These are phyloP conservation scores for Phorcus lineatus DNA, from an alignment of 2,888 invertebrate species.

Conservation along the genomic window DNA sequence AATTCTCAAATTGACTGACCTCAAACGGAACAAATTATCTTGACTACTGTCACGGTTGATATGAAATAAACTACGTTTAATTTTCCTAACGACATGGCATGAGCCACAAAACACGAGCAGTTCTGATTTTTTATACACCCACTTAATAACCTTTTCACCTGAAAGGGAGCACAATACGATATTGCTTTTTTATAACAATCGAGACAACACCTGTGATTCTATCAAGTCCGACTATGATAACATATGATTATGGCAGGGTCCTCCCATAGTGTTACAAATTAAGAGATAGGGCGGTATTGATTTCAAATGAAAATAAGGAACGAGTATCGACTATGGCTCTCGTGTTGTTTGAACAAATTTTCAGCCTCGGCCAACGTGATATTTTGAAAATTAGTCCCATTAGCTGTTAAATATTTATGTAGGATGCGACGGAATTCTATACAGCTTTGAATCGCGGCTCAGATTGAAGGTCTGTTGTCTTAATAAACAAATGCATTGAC, in stretches of 20 bases:
- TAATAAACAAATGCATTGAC: too few species aligned
- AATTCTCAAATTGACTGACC: too few species aligned
- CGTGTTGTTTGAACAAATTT: conserved; percentile 22
- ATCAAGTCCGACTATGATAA: neutral
- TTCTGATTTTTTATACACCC: neutral
- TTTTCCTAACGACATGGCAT: too few species aligned
- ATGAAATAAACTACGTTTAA: too few species aligned
- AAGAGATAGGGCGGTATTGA: neutral
- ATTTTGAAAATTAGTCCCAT: conserved; percentile 15
- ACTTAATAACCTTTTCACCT: neutral
- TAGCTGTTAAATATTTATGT: conserved; percentile 19
- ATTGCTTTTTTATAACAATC: neutral
- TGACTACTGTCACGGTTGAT: too few species aligned
- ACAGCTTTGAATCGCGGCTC: neutral
- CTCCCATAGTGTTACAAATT: neutral
- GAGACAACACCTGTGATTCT: neutral
- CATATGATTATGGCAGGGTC: neutral
- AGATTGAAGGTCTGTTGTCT: too few species aligned
- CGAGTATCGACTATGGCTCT: conserved; percentile 16
- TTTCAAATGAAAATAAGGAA: conserved; percentile 20
- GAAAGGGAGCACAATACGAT: neutral
- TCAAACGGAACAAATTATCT: too few species aligned
- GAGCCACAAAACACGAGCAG: too few species aligned
- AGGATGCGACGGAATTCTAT: neutral
- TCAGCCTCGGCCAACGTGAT: conserved; percentile 12